Percentiles rank a stretch among this genome's conserved stretches.
Conservation (phyloP, 2,888 invertebrate genomes). For the Tuberolachnus salignus region DNA sequence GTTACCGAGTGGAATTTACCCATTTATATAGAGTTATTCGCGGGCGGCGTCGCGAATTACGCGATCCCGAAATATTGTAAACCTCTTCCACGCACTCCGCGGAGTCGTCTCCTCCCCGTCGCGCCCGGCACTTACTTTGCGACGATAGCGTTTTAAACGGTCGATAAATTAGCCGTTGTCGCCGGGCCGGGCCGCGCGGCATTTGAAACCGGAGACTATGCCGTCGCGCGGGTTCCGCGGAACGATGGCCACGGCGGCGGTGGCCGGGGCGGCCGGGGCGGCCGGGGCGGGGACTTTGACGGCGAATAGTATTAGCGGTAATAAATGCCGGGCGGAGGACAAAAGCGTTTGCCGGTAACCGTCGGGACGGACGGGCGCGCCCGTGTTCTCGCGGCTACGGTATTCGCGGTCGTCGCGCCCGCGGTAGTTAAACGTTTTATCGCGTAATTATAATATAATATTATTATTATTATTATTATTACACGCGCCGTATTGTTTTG, state of each 20-base stretch:
- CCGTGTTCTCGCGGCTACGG: not conserved
- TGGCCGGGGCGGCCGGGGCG: too few species aligned
- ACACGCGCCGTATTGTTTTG: too few species aligned
- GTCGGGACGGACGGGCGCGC: not conserved
- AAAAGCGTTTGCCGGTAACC: too few species aligned
- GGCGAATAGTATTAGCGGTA: too few species aligned
- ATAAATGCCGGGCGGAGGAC: too few species aligned
- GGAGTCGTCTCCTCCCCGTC: too few species aligned
- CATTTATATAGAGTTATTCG: slow-evolving; percentile 11
- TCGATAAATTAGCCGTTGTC: slow-evolving; percentile 41
- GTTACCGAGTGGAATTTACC: slow-evolving; percentile 28
- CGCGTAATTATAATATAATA: too few species aligned
- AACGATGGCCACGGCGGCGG: too few species aligned
- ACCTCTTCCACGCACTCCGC: not conserved
- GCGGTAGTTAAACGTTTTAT: too few species aligned
- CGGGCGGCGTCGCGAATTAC: slow-evolving; percentile 37
- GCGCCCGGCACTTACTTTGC: not conserved
- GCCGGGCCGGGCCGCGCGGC: not conserved
- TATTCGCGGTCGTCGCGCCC: slow-evolving; percentile 6
- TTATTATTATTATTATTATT: too few species aligned
- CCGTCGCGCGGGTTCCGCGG: not conserved
- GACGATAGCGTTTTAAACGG: slow-evolving; percentile 19
- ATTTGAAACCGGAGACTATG: slow-evolving; percentile 36
- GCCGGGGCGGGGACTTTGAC: too few species aligned
- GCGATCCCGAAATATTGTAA: slow-evolving; percentile 28